Evolutionary conservation across 2,888 invertebrate genomes (phyloP).

Genomic region (Ceramica pisi): DNA sequence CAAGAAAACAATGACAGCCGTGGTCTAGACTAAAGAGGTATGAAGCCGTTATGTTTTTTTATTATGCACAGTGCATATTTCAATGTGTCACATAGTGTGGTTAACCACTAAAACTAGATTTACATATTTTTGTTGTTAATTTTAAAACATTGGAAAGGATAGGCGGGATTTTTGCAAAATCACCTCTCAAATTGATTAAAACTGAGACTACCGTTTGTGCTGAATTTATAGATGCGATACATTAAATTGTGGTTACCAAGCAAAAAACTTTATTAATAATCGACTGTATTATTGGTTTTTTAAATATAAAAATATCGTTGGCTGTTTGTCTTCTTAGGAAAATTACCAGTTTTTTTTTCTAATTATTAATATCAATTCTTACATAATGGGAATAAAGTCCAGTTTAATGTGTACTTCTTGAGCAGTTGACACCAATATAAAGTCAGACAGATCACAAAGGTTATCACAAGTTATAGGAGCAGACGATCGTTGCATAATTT

Average conservation of each 20-base stretch:
- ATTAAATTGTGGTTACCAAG: background rate
- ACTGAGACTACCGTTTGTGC: background rate
- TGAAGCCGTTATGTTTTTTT: background rate
- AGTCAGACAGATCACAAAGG: constrained; percentile 60
- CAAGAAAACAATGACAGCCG: constrained; percentile 14
- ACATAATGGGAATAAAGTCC: constrained; percentile 50
- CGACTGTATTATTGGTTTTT: constrained; percentile 22
- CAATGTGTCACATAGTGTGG: background rate
- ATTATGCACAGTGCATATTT: constrained; percentile 5
- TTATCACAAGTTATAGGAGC: constrained; percentile 55
- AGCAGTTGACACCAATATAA: constrained; percentile 55
- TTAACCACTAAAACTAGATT: background rate
- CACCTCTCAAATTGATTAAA: background rate
- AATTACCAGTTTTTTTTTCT: constrained; percentile 49
- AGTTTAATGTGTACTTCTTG: constrained; percentile 38
- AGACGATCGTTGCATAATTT: constrained; percentile 63
- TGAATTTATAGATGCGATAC: background rate
- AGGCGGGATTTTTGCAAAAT: background rate
- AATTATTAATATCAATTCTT: constrained; percentile 43
- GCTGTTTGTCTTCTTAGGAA: constrained; percentile 30
- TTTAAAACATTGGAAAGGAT: background rate
- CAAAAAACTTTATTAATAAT: constrained; percentile 13
- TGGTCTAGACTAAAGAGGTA: background rate
- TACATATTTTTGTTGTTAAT: background rate
- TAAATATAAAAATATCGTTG: constrained; percentile 28